Conservation (phyloP, 2,888 invertebrate genomes). For the Platycheirus rosarum region DNA sequence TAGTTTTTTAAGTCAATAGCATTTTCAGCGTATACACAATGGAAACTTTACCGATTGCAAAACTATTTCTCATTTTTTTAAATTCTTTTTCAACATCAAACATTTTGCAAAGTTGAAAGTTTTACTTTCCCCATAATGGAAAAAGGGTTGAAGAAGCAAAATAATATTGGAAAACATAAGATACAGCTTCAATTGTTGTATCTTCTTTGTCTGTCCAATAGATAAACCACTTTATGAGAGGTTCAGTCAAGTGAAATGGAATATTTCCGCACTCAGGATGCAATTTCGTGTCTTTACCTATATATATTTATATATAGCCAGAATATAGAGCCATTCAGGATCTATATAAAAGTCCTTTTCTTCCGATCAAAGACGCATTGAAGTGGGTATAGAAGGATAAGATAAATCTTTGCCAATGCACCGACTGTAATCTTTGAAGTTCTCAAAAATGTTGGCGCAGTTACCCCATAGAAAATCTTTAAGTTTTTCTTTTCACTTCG, state of each 20-base stretch:
- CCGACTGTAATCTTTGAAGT: constrained; percentile 68
- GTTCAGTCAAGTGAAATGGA: constrained; percentile 61
- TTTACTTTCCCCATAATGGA: constrained; percentile 2
- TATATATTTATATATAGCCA: constrained; percentile 14
- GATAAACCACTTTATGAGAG: constrained; percentile 68
- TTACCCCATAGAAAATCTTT: constrained; percentile 17
- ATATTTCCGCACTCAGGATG: constrained; percentile 68
- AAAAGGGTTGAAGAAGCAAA: constrained; percentile 2
- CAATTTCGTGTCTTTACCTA: constrained; percentile 57
- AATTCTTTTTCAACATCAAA: neutral
- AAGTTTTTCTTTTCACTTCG: neutral
- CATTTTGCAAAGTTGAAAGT: constrained; percentile 14
- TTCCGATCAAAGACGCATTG: constrained; percentile 13
- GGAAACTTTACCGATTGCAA: constrained; percentile 55
- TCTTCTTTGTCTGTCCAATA: constrained; percentile 61
- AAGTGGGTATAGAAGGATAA: neutral
- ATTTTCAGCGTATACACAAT: constrained; percentile 14
- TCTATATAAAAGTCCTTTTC: constrained; percentile 5
- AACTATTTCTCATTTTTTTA: constrained; percentile 36
- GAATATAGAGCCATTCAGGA: neutral
- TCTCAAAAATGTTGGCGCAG: constrained; percentile 61
- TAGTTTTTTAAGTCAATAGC: constrained; percentile 44
- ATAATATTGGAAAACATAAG: constrained; percentile 41
- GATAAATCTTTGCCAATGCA: constrained; percentile 43
- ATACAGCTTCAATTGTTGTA: constrained; percentile 59